These are phyloP conservation scores for Megalopta genalis DNA, from an alignment of 1,140 invertebrate species.

Conservation along the genomic window DNA sequence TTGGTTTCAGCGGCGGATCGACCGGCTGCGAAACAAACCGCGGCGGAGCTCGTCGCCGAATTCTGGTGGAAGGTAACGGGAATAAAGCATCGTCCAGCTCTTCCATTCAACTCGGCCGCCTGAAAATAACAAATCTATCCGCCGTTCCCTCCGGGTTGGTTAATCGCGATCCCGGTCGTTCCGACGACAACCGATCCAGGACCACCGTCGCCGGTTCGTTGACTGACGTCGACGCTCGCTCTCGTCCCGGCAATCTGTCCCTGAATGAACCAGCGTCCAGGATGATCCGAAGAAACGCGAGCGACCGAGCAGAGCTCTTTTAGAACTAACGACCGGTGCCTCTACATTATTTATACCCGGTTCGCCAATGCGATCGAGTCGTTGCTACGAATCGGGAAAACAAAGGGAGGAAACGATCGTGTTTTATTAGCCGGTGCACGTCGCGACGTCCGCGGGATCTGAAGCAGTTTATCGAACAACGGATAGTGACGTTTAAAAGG, in stretches of 20 bases:
- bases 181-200: slow-evolving; percentile 17
- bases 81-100: background rate
- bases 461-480: slow-evolving; percentile 9
- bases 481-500: slow-evolving; percentile 1
- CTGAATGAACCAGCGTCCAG: slow-evolving; percentile 47
- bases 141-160: background rate
- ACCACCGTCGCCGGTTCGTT: slow-evolving; percentile 36
- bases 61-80: background rate
- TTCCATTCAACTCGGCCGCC: background rate
- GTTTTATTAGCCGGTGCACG: slow-evolving; percentile 51
- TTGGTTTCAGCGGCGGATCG: background rate
- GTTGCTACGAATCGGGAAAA: slow-evolving; percentile 60
- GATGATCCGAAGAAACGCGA: slow-evolving; percentile 41
- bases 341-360: slow-evolving; percentile 64
- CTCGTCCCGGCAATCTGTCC: slow-evolving; percentile 52
- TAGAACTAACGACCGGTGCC: slow-evolving; percentile 58
- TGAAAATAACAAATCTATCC: slow-evolving; percentile 28
- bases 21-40: background rate
- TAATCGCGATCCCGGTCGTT: slow-evolving; percentile 27
- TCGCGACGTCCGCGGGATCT: slow-evolving; percentile 8
- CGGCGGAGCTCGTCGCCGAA: background rate
- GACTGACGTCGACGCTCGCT: slow-evolving; percentile 19
- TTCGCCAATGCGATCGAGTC: slow-evolving; percentile 36
- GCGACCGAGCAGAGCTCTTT: slow-evolving; percentile 46
- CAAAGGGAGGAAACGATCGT: slow-evolving; percentile 50